A percentile compares a stretch with the other conserved stretches of the same genome.
phyloP scores from a whole-genome alignment of 92 coral and sea anemone species.

The Palythoa grandiflora region DNA sequence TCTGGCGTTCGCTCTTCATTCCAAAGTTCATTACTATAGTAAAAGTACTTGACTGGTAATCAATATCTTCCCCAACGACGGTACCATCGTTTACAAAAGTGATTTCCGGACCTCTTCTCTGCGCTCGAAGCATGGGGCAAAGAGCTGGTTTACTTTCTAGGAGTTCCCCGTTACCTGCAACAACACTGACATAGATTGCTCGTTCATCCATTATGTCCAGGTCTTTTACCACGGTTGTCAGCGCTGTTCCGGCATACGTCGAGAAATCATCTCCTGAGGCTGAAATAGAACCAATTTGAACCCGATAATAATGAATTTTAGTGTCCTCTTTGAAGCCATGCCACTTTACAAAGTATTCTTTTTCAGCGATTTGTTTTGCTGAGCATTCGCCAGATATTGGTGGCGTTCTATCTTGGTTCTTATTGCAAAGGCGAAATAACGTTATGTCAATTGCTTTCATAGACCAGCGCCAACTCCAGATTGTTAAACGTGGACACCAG shows the following conservation, averaged over 20 bases:
- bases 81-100: slow-evolving; percentile 74
- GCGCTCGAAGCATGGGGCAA: slow-evolving; percentile 70
- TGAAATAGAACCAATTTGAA: slow-evolving; percentile 71
- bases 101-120: slow-evolving; percentile 72
- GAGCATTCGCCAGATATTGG: slow-evolving; percentile 74
- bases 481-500: slow-evolving; percentile 71
- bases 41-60: slow-evolving; percentile 71
- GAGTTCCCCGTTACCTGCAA: slow-evolving; percentile 74
- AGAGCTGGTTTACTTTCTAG: slow-evolving; percentile 66
- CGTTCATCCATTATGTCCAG: slow-evolving; percentile 77
- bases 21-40: slow-evolving; percentile 72
- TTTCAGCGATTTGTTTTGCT: slow-evolving; percentile 82
- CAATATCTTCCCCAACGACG: slow-evolving; percentile 54
- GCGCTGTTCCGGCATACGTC: slow-evolving; percentile 65
- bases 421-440: slow-evolving; percentile 61
- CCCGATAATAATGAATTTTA: slow-evolving; percentile 65
- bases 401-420: slow-evolving; percentile 62
- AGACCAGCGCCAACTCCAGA: slow-evolving; percentile 83
- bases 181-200: slow-evolving; percentile 72
- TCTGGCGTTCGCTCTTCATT: slow-evolving; percentile 50
- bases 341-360: slow-evolving; percentile 81
- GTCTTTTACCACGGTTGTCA: slow-evolving; percentile 54
- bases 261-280: slow-evolving; percentile 83
- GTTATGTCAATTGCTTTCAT: slow-evolving; percentile 62
- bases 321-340: slow-evolving; percentile 84